Base-by-base conservation (phyloP, 2,888 invertebrate species). In the Sphaeridia pumilis region DNA sequence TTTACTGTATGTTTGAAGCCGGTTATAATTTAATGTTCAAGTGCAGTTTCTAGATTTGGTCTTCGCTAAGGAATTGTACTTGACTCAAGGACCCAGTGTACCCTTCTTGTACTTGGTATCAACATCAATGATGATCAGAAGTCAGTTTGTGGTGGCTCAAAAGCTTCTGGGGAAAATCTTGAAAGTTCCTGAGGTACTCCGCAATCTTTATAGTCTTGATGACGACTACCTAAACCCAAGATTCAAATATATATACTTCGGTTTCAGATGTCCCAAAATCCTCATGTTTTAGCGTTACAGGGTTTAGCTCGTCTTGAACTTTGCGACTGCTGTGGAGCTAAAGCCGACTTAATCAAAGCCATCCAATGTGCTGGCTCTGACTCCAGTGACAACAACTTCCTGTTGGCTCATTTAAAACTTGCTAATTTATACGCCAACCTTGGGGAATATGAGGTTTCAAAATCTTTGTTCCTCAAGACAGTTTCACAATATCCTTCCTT, bases 321-420 rank as follows among this genome's bases (percentile, higher is more conserved):
- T 5, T 50, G 50, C 7, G 45, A 57, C 17, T 34, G 21, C 4
- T 38, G n/a, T 2, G 53, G 49, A 14, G 58, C 62, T 3, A 44
- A 56, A 7, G 38, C 43, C 24, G 52, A 56, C 26, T 64, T 59
- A 28, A 54, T 63, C 34, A 52, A 50, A 24, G 53, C 57, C 7
- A 27, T 64, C 27, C 47, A 46, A 22, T 28, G 57, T 14, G 59
- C 59, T 12, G 49, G 56, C n/a, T 45, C 48, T 4, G 57, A 54
- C n/a, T n/a, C n/a, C n/a, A n/a, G n/a, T n/a, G n/a, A n/a, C n/a
- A 56, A 60, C 28, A 57, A 60, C 50, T 50, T 57, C 10, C 62
- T 61, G n/a, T 44, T 64, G 14, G 53, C 61, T 7, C 63, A 61
- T 21, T 56, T 64, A 22, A 50, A 58, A 5, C 63, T 57, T 34